Percentiles rank a stretch among this genome's conserved stretches.
These are phyloP conservation scores for Anneissia japonica DNA, from an alignment of 35 echinoderm and acorn worm species.

Conservation along the genomic window DNA sequence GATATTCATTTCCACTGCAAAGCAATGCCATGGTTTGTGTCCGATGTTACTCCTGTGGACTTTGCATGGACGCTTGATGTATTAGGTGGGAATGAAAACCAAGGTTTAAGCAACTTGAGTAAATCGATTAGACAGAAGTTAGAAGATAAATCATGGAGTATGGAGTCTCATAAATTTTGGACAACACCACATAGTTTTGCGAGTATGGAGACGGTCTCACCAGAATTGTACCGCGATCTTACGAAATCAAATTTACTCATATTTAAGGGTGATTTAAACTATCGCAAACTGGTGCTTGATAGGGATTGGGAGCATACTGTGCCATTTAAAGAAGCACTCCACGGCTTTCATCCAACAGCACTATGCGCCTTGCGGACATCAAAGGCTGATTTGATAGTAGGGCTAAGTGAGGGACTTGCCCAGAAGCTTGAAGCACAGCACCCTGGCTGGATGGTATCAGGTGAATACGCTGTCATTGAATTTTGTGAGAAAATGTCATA, in stretches of 20 bases:
- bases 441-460: slow-evolving; percentile 71
- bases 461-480: slow-evolving; percentile 82
- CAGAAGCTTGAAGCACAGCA: slow-evolving; percentile 43
- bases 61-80: slow-evolving; percentile 69
- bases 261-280: slow-evolving; percentile 93
- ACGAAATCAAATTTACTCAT: slow-evolving; percentile 60
- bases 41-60: slow-evolving; percentile 67
- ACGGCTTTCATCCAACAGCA: slow-evolving; percentile 78
- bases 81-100: slow-evolving; percentile 20
- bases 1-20: slow-evolving; percentile 72
- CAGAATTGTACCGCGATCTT: slow-evolving; percentile 71
- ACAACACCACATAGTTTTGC: slow-evolving; percentile 74
- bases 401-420: slow-evolving; percentile 52
- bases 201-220: slow-evolving; percentile 58
- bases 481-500: slow-evolving; percentile 17
- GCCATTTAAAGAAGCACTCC: slow-evolving; percentile 65
- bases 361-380: slow-evolving; percentile 66
- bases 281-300: slow-evolving; percentile 85
- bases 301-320: slow-evolving; percentile 76
- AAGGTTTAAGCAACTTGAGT: slow-evolving; percentile 30
- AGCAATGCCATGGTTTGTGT: slow-evolving; percentile 97
- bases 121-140: slow-evolving; percentile 46
- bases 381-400: slow-evolving; percentile 80
- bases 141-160: slow-evolving; percentile 26
- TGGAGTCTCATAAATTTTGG: slow-evolving; percentile 77